Conservation (phyloP, 23 tunicate species). For the Trididemnum miniatum region DNA sequence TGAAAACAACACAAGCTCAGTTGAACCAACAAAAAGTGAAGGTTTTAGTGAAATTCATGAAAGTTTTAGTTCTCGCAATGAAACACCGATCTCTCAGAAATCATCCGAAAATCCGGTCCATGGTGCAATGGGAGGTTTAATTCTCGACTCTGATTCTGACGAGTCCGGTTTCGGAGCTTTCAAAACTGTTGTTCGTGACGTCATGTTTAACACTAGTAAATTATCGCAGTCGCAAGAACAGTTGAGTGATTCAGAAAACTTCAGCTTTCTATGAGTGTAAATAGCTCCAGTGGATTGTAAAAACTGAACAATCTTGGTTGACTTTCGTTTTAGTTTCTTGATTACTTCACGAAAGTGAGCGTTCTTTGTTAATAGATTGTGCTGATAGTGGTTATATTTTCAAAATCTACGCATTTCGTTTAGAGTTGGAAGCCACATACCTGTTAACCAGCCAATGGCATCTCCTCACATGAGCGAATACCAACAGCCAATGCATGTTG, state of each 20-base stretch:
- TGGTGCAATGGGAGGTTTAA: neutral
- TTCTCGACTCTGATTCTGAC: neutral
- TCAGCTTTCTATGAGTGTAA: too few species aligned
- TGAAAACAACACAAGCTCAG: neutral
- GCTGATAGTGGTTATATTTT: too few species aligned
- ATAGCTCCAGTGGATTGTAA: too few species aligned
- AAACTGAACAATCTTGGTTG: too few species aligned
- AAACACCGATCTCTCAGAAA: neutral
- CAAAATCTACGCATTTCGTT: neutral
- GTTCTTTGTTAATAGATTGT: too few species aligned
- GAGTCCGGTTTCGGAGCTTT: constrained; percentile 43
- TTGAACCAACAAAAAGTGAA: neutral
- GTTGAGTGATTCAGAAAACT: constrained; percentile 11
- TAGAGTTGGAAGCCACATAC: constrained; percentile 36
- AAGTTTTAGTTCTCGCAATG: neutral
- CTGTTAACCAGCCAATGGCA: constrained; percentile 33
- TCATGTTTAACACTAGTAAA: constrained; percentile 28
- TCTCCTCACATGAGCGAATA: constrained; percentile 26
- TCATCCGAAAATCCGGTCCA: too few species aligned
- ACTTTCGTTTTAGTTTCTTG: too few species aligned
- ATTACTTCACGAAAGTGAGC: too few species aligned
- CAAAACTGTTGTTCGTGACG: constrained; percentile 22
- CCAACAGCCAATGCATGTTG: constrained; percentile 51
- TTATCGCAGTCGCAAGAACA: constrained; percentile 11
- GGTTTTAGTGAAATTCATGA: neutral